Conservation (phyloP, 2,888 invertebrate species). For the Timandra comae region DNA sequence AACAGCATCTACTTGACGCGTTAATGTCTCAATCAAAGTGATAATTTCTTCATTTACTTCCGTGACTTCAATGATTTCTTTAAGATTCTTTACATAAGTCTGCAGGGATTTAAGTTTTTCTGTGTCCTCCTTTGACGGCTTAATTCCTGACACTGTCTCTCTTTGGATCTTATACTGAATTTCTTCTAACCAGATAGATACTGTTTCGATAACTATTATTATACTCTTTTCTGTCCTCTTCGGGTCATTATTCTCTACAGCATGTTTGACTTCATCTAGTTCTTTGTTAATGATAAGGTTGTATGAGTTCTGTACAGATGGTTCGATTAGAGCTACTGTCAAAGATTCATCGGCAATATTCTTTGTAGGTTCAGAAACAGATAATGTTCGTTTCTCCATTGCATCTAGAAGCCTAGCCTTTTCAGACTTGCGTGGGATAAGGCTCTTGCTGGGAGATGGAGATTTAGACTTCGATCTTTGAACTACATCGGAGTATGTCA, state of each 20-base stretch:
- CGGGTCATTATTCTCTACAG: slow-evolving; percentile 76
- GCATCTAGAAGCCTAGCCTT: slow-evolving; percentile 52
- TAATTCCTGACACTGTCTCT: slow-evolving; percentile 41
- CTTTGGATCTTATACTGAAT: slow-evolving; percentile 86
- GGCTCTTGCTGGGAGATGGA: slow-evolving; percentile 60
- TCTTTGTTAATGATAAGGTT: slow-evolving; percentile 77
- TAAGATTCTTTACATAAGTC: slow-evolving; percentile 77
- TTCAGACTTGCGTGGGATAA: slow-evolving; percentile 43
- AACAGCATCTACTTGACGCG: slow-evolving; percentile 82
- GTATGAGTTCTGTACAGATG: slow-evolving; percentile 62
- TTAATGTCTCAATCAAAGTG: slow-evolving; percentile 78
- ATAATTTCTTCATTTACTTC: slow-evolving; percentile 81
- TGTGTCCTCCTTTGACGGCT: slow-evolving; percentile 36
- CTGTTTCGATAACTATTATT: slow-evolving; percentile 85
- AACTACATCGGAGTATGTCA: slow-evolving; percentile 68
- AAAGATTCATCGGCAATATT: slow-evolving; percentile 42
- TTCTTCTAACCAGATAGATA: slow-evolving; percentile 90
- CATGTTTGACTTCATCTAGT: slow-evolving; percentile 74
- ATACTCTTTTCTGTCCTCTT: slow-evolving; percentile 81
- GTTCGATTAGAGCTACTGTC: slow-evolving; percentile 54
- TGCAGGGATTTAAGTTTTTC: slow-evolving; percentile 59
- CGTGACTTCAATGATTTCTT: slow-evolving; percentile 80
- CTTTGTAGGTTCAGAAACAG: slow-evolving; percentile 39
- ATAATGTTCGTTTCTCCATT: slow-evolving; percentile 59
- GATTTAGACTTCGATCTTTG: slow-evolving; percentile 71